Evolutionary conservation across 1,140 invertebrate genomes (phyloP).

Genomic region (Gerris buenoi): DNA sequence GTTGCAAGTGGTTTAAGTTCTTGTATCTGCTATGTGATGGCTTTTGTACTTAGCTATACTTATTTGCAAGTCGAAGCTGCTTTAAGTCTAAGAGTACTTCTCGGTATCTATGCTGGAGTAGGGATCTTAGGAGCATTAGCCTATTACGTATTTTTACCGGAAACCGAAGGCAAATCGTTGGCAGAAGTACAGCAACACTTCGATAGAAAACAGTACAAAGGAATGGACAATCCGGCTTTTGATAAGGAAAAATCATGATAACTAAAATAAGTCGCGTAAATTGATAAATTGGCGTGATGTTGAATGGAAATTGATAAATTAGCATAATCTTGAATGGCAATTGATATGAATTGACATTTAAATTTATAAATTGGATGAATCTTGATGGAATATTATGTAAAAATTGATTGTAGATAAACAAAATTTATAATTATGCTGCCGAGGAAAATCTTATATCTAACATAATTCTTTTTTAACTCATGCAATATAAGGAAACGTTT

Average conservation of each 20-base stretch:
- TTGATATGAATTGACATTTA: too few species aligned
- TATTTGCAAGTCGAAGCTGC: conserved; percentile 19
- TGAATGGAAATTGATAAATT: too few species aligned
- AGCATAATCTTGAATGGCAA: too few species aligned
- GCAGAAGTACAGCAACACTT: conserved; percentile 40
- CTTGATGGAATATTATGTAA: too few species aligned
- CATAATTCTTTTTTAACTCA: too few species aligned
- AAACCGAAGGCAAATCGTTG: conserved; percentile 56
- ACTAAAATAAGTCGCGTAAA: too few species aligned
- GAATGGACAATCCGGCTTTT: conserved; percentile 1
- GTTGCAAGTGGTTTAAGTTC: conserved; percentile 46
- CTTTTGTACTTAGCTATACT: conserved; percentile 50
- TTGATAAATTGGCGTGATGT: too few species aligned
- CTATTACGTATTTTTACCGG: conserved; percentile 44
- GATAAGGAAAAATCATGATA: conserved; percentile 4
- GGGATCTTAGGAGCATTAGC: conserved; percentile 34
- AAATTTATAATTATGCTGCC: too few species aligned
- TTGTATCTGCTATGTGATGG: conserved; percentile 49
- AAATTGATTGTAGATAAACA: too few species aligned
- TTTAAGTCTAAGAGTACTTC: conserved; percentile 48
- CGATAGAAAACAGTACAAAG: conserved; percentile 1
- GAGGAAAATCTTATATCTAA: too few species aligned
- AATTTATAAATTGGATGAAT: too few species aligned
- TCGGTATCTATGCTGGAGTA: conserved; percentile 44
- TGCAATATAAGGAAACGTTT: too few species aligned